Evolutionary conservation across 2,797 vertebrate species (phyloP).

Genomic region (Distichodus sexfasciatus): DNA sequence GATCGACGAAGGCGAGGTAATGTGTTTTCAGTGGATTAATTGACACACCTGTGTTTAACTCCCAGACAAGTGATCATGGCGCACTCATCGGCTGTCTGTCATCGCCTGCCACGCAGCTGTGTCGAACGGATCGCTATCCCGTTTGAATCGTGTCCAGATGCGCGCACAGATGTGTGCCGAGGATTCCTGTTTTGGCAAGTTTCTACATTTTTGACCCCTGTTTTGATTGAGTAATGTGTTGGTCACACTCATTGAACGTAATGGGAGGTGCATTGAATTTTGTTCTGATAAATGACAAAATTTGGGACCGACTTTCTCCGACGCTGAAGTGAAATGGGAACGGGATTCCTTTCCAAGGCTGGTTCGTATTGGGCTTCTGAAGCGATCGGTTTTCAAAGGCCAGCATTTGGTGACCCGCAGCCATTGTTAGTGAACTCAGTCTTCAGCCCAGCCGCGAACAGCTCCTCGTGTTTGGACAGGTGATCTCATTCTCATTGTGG

Average conservation of each 20-base stretch:
- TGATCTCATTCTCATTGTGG: conserved; percentile 42
- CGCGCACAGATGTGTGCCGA: conserved; percentile 8
- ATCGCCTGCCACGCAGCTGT: conserved; percentile 64
- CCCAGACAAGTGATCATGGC: conserved; percentile 53
- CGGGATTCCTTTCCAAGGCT: conserved; percentile 23
- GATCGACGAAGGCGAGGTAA: conserved; percentile 59
- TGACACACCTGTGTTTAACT: conserved; percentile 76
- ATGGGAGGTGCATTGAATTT: too few species aligned
- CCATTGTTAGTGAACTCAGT: conserved; percentile 48
- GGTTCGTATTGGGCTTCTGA: conserved; percentile 36
- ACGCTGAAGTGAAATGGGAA: conserved; percentile 29
- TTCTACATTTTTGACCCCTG: neutral
- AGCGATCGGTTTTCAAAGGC: conserved; percentile 56
- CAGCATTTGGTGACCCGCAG: conserved; percentile 45
- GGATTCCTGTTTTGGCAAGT: conserved; percentile 28
- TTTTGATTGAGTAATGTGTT: neutral
- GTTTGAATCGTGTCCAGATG: conserved; percentile 22
- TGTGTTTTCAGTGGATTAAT: conserved; percentile 68
- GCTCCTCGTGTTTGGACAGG: conserved; percentile 44
- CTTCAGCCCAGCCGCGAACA: conserved; percentile 28
- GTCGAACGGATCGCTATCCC: conserved; percentile 26
- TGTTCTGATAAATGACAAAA: too few species aligned
- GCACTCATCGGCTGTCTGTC: conserved; percentile 68
- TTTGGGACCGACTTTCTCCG: conserved; percentile 10
- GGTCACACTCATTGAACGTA: neutral